A percentile compares a stretch with the other conserved stretches of the same genome.
These are phyloP conservation scores for Amphibalanus amphitrite DNA, from an alignment of 1,140 invertebrate genomes.

Conservation along the genomic window DNA sequence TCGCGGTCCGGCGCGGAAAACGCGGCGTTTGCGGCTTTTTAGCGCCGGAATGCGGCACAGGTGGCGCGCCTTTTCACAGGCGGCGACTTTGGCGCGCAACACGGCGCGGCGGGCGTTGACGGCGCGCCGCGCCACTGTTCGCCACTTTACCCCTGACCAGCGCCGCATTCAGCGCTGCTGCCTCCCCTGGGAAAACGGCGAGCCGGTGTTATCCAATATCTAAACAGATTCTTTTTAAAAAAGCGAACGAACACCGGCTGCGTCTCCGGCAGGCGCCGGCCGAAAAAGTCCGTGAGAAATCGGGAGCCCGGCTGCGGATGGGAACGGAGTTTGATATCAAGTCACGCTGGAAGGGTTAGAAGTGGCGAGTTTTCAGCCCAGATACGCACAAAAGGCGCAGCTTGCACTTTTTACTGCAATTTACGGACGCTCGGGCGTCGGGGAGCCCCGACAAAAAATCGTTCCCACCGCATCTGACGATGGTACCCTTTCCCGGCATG, in stretches of 20 bases:
- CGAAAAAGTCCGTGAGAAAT: not conserved
- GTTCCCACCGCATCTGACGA: not conserved
- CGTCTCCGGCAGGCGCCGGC: not conserved
- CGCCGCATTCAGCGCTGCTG: not conserved
- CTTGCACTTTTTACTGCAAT: not conserved
- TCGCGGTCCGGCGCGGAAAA: no score
- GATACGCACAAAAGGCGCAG: not conserved
- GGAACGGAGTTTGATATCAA: not conserved
- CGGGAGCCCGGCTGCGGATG: not conserved
- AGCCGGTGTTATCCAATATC: not conserved
- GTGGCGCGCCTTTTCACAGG: not conserved
- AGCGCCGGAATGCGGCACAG: not conserved
- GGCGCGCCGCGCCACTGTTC: not conserved
- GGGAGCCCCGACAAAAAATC: not conserved
- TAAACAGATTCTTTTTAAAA: conserved; percentile 2
- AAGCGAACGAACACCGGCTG: not conserved
- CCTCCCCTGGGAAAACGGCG: not conserved
- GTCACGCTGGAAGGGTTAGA: not conserved
- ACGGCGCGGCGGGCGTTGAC: not conserved
- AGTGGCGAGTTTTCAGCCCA: not conserved
- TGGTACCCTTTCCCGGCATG: not conserved
- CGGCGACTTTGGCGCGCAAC: not conserved
- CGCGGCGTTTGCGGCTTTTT: not conserved
- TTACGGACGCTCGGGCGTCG: not conserved
- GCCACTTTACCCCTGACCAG: not conserved